Evolutionary conservation across 2,888 invertebrate species (phyloP).

Genomic region (Pasiphila rectangulata): DNA sequence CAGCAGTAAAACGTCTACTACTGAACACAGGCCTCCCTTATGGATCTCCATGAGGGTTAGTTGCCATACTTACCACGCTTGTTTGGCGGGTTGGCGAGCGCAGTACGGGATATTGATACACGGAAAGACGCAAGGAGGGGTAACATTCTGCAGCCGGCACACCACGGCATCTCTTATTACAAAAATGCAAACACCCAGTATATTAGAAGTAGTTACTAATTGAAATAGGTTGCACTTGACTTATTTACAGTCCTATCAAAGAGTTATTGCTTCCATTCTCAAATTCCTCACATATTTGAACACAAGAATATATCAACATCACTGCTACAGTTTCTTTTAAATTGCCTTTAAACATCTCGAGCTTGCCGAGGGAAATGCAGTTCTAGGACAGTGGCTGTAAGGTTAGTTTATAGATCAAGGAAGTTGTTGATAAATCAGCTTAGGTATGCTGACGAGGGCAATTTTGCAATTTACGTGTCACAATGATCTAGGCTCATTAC

Average conservation of each 20-base stretch:
- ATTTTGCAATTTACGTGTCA: conserved; percentile 42
- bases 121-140: no score
- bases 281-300: conserved; percentile 32
- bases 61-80: no score
- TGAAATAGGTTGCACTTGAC: conserved; percentile 15
- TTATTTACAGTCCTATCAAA: conserved; percentile 18
- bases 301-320: conserved; percentile 38
- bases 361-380: neutral
- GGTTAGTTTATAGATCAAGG: neutral
- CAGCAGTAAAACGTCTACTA: no score
- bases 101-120: no score
- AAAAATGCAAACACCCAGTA: conserved; percentile 15
- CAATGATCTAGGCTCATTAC: conserved; percentile 32
- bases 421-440: conserved; percentile 34
- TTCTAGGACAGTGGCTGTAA: neutral
- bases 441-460: conserved; percentile 35
- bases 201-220: conserved; percentile 15
- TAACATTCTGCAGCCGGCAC: no score
- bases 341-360: conserved; percentile 25
- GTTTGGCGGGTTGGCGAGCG: no score
- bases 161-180: no score
- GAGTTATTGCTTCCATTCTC: conserved; percentile 33
- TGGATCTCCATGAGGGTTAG: no score
- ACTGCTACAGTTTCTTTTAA: conserved; percentile 40
- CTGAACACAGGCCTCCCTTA: no score